Percentiles rank a stretch among this genome's conserved stretches.
These are phyloP conservation scores for Acrobeloides nanus DNA, from an alignment of 2,888 invertebrate species.

Conservation along the genomic window DNA sequence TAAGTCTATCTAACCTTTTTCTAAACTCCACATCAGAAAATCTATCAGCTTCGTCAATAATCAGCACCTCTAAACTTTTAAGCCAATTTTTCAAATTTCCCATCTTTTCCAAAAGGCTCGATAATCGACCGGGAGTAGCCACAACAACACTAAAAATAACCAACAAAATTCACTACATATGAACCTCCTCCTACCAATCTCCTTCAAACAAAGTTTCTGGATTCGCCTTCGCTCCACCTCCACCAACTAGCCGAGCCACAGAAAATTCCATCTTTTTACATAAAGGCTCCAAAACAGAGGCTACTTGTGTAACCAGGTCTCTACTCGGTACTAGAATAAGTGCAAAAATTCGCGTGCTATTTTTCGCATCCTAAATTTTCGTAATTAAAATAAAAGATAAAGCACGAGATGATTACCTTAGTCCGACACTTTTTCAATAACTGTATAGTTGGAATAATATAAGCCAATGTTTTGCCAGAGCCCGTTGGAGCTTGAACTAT, in stretches of 20 bases:
- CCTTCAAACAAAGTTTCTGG: constrained; percentile 29
- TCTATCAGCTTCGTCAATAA: constrained; percentile 93
- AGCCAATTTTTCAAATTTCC: constrained; percentile 23
- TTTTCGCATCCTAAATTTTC: constrained; percentile 15
- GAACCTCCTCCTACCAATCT: constrained; percentile 24
- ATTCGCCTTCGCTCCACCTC: constrained; percentile 26
- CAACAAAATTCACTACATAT: constrained; percentile 1
- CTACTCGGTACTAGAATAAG: constrained; percentile 88
- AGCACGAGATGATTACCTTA: constrained; percentile 23
- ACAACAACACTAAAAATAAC: constrained; percentile 66
- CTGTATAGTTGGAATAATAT: constrained; percentile 82
- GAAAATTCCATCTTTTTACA: constrained; percentile 12
- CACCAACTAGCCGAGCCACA: constrained; percentile 18
- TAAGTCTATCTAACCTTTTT: constrained; percentile 51
- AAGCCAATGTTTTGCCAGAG: constrained; percentile 93
- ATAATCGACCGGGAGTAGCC: constrained; percentile 86
- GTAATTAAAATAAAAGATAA: not conserved
- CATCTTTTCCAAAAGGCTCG: constrained; percentile 63
- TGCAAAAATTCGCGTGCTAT: constrained; percentile 65
- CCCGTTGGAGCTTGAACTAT: constrained; percentile 97
- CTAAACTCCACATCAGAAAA: constrained; percentile 86
- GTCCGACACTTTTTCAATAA: constrained; percentile 60
- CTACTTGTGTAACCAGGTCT: constrained; percentile 84
- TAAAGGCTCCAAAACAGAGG: constrained; percentile 56
- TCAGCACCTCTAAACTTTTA: constrained; percentile 68